Percentiles rank a stretch among this genome's conserved stretches.
These are phyloP conservation scores for Vesta saturnalis DNA, from an alignment of 2,888 invertebrate genomes.

Conservation along the genomic window DNA sequence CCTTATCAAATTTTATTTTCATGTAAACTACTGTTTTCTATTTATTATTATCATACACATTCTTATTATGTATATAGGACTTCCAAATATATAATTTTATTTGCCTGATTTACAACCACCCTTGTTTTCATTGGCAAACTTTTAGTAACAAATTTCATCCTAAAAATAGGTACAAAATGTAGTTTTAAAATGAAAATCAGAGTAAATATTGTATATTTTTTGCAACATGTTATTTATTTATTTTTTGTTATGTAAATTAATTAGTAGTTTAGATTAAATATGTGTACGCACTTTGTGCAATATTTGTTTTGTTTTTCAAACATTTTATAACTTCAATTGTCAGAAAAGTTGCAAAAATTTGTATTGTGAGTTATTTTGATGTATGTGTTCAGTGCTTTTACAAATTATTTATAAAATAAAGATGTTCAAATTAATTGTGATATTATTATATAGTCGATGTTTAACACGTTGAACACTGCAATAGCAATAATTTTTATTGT, in stretches of 20 bases:
- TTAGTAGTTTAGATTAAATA: neutral
- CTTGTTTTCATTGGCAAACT: neutral
- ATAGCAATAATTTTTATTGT: no score
- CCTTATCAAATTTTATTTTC: conserved; percentile 11
- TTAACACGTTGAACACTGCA: no score
- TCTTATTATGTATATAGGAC: conserved; percentile 28
- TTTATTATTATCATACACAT: conserved; percentile 17
- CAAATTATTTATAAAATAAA: conserved; percentile 22
- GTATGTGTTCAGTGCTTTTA: conserved; percentile 21
- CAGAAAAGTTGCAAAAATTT: conserved; percentile 14
- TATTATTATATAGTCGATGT: no score
- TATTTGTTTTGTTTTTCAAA: conserved; percentile 10
- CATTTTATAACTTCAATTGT: neutral
- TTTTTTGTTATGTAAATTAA: neutral
- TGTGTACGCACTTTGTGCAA: conserved; percentile 19
- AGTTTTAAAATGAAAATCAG: neutral
- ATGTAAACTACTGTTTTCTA: conserved; percentile 12
- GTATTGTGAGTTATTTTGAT: conserved; percentile 22
- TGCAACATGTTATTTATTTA: neutral
- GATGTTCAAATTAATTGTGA: conserved; percentile 6
- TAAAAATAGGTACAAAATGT: neutral
- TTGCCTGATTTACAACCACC: neutral
- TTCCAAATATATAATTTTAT: conserved; percentile 27
- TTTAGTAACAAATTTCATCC: neutral
- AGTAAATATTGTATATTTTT: neutral